A percentile compares a stretch with the other conserved stretches of the same genome.
phyloP scores from a whole-genome alignment of 2,888 invertebrate species.

The Plemyria rubiginata region DNA sequence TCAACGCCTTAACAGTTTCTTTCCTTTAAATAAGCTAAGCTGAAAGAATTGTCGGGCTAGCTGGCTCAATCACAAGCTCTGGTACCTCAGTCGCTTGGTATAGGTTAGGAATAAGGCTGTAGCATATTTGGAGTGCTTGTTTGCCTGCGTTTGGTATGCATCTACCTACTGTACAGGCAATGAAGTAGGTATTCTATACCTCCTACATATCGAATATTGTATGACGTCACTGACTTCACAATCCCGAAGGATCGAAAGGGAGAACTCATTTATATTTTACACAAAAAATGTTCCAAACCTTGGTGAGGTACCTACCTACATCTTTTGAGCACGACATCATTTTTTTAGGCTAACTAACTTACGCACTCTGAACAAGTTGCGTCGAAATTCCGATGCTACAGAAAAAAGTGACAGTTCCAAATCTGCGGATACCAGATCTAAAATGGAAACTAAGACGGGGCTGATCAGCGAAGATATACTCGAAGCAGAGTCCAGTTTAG shows the following conservation, averaged over 20 bases:
- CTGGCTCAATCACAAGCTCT: too few relatives aligned
- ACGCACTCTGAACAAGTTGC: constrained; percentile 56
- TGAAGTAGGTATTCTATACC: too few relatives aligned
- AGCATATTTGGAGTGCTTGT: too few relatives aligned
- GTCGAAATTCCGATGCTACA: constrained; percentile 54
- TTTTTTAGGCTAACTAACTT: constrained; percentile 69
- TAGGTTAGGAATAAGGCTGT: too few relatives aligned
- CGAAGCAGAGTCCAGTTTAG: constrained; percentile 66
- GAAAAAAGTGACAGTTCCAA: constrained; percentile 44
- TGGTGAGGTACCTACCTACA: neutral
- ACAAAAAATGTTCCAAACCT: too few relatives aligned
- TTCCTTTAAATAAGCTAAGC: too few relatives aligned
- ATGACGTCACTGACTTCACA: neutral
- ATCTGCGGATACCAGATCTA: constrained; percentile 40
- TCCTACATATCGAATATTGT: neutral
- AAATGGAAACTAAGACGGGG: constrained; percentile 49
- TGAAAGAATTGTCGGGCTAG: too few relatives aligned
- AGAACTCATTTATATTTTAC: too few relatives aligned
- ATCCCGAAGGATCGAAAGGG: neutral
- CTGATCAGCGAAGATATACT: constrained; percentile 60
- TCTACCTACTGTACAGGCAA: too few relatives aligned
- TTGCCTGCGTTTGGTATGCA: too few relatives aligned
- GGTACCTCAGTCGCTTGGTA: too few relatives aligned
- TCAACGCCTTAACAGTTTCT: too few relatives aligned
- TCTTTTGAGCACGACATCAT: constrained; percentile 7